Evolutionary conservation across 2,113 vertebrate species (phyloP), one percentile per base, ranked within the genome.

Genomic region (Eurypyga helias): DNA sequence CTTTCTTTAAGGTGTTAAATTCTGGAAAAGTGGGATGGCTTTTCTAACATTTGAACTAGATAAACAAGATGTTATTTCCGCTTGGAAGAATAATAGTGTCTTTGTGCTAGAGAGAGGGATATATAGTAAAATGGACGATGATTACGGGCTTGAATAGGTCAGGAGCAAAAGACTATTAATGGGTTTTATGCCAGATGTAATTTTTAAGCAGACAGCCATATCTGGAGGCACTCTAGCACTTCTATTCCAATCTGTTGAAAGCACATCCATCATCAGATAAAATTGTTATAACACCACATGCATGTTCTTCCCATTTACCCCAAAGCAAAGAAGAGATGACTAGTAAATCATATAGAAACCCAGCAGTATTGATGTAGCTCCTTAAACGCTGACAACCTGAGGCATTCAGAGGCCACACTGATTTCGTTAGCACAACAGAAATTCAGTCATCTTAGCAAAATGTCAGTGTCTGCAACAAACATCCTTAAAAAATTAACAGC

Each of bases 151-250:
- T 64, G 57, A 87, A 93, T 70, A 82, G 75, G 34, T 92, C 43
- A 51, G 72, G 17, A 88, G 81, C n/a, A 87, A 86, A 62, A 34
- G 80, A 84, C 73, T 49, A 34, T 29, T 73, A 91, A 60, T 51
- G 13, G 7, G 1, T 21, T 83, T 70, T 75, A 62, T 67, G 64
- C 69, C 61, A 69, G 54, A 80, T 55, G 31, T 67, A 70, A 80
- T 94, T 95, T 97, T 92, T 52, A 87, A 94, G 72, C 36, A 87
- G 72, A 65, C 21, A 88, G 45, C 14, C 26, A 3, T 92, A 61
- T 36, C 73, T 89, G 65, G 52, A 82, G 82, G 55, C 66, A 54
- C 33, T 75, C 28, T 23, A 67, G 17, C 38, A n/a, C 36, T 89
- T 69, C 38, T 51, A 4, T 89, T 92, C 61, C 61, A 64, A 67